These are phyloP conservation scores for Lepidothrix coronata DNA, from an alignment of 2,113 vertebrate genomes.

Conservation along the genomic window DNA sequence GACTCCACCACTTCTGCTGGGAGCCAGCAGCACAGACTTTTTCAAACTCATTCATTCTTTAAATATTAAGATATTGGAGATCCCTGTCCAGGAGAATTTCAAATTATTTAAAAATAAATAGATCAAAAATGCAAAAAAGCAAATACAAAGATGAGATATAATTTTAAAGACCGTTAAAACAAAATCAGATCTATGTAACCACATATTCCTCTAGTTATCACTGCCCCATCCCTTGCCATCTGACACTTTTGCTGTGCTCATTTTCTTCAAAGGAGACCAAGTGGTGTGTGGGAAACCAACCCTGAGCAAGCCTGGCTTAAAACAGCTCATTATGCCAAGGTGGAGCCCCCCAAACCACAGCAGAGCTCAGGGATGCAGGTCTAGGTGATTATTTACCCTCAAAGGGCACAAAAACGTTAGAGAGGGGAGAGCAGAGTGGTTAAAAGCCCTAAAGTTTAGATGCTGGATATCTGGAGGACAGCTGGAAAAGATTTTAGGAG, in stretches of 20 bases:
- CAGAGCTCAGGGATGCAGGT: neutral
- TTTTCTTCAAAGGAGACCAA: neutral
- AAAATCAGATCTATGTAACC: neutral
- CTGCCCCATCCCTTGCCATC: neutral
- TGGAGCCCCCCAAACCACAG: neutral
- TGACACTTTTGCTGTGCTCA: neutral
- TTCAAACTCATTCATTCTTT: neutral
- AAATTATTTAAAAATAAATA: neutral
- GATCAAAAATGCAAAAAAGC: too few species aligned
- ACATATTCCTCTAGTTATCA: neutral
- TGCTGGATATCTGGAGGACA: neutral
- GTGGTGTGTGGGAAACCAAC: neutral
- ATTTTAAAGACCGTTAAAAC: neutral
- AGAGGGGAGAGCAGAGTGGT: neutral
- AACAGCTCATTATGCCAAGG: neutral
- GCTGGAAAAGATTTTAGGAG: constrained; percentile 51
- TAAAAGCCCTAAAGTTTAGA: neutral
- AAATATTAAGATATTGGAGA: neutral
- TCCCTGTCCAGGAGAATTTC: neutral
- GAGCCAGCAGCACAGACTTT: neutral
- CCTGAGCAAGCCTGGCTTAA: neutral
- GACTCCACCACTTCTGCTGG: neutral
- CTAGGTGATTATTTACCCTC: neutral
- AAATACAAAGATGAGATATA: neutral
- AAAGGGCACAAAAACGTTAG: neutral